A percentile compares a stretch with the other conserved stretches of the same genome.
Evolutionary conservation across 2,797 vertebrate genomes (phyloP).

Genomic region (Jordanella pulchra): DNA sequence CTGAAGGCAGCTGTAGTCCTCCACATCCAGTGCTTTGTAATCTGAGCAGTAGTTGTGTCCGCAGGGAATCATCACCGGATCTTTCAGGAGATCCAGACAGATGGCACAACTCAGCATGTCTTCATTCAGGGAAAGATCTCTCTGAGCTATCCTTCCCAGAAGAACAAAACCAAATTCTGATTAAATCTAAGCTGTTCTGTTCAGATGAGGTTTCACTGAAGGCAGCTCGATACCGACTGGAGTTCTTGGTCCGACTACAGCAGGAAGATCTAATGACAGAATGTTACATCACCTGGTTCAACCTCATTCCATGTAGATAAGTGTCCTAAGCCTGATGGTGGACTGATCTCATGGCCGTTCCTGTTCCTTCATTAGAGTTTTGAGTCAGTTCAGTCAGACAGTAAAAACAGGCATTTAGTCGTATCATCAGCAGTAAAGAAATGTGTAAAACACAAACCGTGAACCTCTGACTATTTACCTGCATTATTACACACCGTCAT

Average conservation of each 20-base stretch:
- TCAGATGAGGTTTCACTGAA: no score
- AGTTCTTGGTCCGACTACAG: neutral
- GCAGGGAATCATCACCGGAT: conserved; percentile 4
- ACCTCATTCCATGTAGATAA: neutral
- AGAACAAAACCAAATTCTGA: neutral
- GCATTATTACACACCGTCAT: no score
- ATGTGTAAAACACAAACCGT: neutral
- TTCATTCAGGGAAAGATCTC: neutral
- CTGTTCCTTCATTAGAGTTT: neutral
- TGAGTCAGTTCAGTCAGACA: neutral
- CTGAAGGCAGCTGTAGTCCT: conserved; percentile 19
- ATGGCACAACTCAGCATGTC: conserved; percentile 1
- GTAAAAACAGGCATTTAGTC: neutral
- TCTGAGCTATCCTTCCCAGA: neutral
- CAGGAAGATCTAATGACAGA: neutral
- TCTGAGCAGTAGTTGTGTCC: conserved; percentile 22
- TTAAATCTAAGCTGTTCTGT: neutral
- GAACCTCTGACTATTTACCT: neutral
- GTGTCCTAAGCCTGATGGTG: neutral
- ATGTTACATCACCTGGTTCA: neutral
- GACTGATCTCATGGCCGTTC: neutral
- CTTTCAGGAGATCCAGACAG: conserved; percentile 20
- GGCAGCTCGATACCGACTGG: neutral
- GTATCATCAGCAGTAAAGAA: neutral
- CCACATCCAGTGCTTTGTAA: conserved; percentile 12